These are phyloP conservation scores for Nomada fucata DNA, from an alignment of 2,888 invertebrate species.

Conservation along the genomic window DNA sequence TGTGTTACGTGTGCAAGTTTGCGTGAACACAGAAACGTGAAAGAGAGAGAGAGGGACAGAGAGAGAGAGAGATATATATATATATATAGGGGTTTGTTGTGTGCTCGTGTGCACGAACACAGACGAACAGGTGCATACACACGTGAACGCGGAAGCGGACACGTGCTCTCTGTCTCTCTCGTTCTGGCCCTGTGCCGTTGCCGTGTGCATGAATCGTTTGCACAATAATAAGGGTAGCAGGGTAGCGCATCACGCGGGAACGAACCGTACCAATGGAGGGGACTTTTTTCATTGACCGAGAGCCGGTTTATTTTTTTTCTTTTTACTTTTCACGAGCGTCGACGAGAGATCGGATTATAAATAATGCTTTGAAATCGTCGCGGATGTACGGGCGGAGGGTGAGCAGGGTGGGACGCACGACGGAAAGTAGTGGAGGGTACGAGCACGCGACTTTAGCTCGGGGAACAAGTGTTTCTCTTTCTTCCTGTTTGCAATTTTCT, in stretches of 20 bases:
- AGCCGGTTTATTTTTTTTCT: neutral
- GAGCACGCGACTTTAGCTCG: neutral
- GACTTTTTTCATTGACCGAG: slow-evolving; percentile 49
- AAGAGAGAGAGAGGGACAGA: too few species aligned
- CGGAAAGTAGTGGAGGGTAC: neutral
- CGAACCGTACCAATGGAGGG: slow-evolving; percentile 25
- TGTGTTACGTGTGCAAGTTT: neutral
- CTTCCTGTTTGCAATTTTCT: neutral
- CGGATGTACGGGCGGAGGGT: neutral
- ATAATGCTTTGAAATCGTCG: neutral
- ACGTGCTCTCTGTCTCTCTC: slow-evolving; percentile 28
- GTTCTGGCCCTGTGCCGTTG: neutral
- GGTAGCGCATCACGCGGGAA: slow-evolving; percentile 31
- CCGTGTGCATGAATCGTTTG: slow-evolving; percentile 33
- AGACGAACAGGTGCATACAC: neutral
- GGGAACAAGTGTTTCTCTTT: neutral
- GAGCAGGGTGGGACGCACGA: neutral
- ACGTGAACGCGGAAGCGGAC: neutral
- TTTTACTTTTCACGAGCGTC: neutral
- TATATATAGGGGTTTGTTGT: too few species aligned
- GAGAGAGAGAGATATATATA: too few species aligned
- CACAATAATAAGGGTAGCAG: slow-evolving; percentile 47
- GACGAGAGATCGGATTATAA: slow-evolving; percentile 15
- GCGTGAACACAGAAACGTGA: neutral
- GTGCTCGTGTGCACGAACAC: neutral